Evolutionary conservation across 1,140 invertebrate species (phyloP).

Genomic region (Drosophila melanica): DNA sequence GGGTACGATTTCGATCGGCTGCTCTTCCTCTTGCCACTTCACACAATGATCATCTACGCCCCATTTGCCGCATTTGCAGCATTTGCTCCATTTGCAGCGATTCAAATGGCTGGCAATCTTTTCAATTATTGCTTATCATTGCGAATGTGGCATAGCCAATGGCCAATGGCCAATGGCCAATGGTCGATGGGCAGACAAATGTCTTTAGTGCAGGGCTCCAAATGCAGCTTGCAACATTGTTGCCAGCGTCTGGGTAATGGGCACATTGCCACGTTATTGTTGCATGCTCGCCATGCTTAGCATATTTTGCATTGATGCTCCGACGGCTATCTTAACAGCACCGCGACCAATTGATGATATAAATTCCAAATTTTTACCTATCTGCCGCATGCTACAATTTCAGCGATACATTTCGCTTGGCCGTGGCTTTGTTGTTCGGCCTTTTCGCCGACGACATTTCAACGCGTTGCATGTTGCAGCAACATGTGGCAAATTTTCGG

Average conservation of each 20-base stretch:
- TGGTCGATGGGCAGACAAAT: conserved; percentile 44
- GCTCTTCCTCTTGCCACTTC: conserved; percentile 22
- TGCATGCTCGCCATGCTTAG: conserved; percentile 42
- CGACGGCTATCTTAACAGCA: conserved; percentile 50
- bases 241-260: conserved; percentile 50
- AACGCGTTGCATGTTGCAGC: not conserved
- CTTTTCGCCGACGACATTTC: conserved; percentile 15
- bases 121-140: conserved; percentile 81
- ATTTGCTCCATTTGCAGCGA: conserved; percentile 50
- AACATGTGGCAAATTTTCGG: conserved; percentile 25
- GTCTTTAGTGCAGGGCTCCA: conserved; percentile 44
- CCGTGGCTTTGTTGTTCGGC: conserved; percentile 10
- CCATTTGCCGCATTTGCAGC: conserved; percentile 42
- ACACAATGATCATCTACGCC: conserved; percentile 35
- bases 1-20: conserved; percentile 26
- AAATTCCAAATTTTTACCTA: conserved; percentile 63
- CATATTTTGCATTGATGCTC: conserved; percentile 46
- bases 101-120: conserved; percentile 77
- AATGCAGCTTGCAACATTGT: conserved; percentile 36
- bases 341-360: conserved; percentile 51
- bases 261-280: conserved; percentile 31
- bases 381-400: conserved; percentile 45
- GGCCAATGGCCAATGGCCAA: conserved; percentile 11
- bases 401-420: conserved; percentile 21
- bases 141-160: conserved; percentile 41